A percentile compares a stretch with the other conserved stretches of the same genome.
These are phyloP conservation scores for Lycaon pictus DNA, from an alignment of 2,113 vertebrate species.

Conservation along the genomic window DNA sequence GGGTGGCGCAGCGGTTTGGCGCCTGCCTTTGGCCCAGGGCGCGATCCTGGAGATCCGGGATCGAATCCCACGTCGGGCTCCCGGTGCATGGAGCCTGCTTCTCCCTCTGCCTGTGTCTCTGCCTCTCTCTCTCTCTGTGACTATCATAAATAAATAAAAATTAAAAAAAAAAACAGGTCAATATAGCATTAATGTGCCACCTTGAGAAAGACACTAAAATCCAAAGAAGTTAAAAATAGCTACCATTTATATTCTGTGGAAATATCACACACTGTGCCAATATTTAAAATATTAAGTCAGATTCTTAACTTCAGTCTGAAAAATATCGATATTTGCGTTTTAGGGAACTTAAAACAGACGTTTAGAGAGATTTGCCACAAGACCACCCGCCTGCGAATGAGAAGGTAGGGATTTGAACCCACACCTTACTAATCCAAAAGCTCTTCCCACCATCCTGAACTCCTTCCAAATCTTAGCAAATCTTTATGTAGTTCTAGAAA, in stretches of 20 bases:
- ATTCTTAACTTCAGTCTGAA: background rate
- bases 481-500: background rate
- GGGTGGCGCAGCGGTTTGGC: too few species aligned
- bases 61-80: too few species aligned
- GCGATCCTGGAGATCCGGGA: too few species aligned
- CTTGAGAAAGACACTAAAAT: slow-evolving; percentile 50
- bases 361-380: background rate
- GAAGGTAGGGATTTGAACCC: background rate
- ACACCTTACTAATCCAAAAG: background rate
- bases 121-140: too few species aligned
- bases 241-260: background rate
- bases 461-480: background rate
- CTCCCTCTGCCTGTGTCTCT: too few species aligned
- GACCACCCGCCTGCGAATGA: background rate
- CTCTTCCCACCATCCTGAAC: background rate
- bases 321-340: background rate
- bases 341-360: background rate
- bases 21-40: too few species aligned
- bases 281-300: slow-evolving; percentile 15
- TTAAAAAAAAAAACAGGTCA: slow-evolving; percentile 45
- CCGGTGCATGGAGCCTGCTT: too few species aligned
- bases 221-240: slow-evolving; percentile 54
- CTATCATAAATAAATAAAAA: too few species aligned
- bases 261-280: background rate
- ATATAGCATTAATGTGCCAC: slow-evolving; percentile 51